Evolutionary conservation across 2,797 vertebrate genomes (phyloP), one percentile per base, ranked within the genome.

Genomic region (Spinus olivaceus): DNA sequence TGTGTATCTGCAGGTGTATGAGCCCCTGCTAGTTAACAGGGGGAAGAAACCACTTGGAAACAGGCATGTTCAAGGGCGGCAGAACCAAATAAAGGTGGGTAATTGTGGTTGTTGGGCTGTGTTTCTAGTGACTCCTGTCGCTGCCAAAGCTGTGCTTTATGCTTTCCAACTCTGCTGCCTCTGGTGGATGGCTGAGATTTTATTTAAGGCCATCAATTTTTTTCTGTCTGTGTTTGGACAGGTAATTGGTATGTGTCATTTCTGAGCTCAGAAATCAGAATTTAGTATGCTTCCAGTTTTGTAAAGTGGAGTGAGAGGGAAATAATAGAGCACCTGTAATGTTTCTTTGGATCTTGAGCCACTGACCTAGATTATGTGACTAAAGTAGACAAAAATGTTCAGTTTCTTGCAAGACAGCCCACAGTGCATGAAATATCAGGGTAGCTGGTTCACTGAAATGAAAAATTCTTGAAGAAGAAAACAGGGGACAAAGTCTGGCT

Each of bases 211-310:
- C 13, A 30, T 6, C 17, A 24, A 6, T 14, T 41, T 63, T 37
- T 81, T 66, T 14, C 7, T 44, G 0, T 18, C 28, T 85, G 10
- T 60, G 3, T 21, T 41, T 27, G 3, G 30, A 35, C 32, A 63
- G 5, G 17, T 25, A 70, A 41, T 33, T 8, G 2, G 1, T 25
- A 14, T 0, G 0, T 81, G 37, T 8, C 5, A 24, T n/a, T 80
- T 80, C 28, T 64, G n/a, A 77, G 20, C 14, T 78, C 32, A 44
- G 39, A 77, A 79, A 76, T 65, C 8, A 24, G 33, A 41, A 21
- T 22, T 14, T 17, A 42, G 18, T 17, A 8, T 20, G 8, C 14
- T 59, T 81, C 63, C 20, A 8, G 6, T n/a, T 74, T 64, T 64
- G 35, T n/a, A 3, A 15, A 7, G 22, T 30, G 28, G 41, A 73